Evolutionary conservation across 2,113 vertebrate species (phyloP).

Genomic region (Mobula birostris): DNA sequence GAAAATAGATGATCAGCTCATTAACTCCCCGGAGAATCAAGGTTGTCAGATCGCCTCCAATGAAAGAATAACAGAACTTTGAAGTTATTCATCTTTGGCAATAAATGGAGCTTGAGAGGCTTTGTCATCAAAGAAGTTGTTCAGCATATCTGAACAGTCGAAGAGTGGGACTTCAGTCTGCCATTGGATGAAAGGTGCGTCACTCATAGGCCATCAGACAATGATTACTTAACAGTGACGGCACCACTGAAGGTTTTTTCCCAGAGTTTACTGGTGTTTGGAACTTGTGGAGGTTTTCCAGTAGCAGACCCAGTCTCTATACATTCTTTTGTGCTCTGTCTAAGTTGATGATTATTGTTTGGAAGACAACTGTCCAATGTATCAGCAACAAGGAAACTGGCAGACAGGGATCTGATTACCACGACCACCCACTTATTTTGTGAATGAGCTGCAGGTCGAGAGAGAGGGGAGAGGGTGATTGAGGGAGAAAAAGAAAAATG

Average conservation of each 20-base stretch:
- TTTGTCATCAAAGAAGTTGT: not conserved
- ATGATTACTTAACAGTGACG: not conserved
- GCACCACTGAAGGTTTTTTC: too few relatives aligned
- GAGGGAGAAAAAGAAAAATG: not conserved
- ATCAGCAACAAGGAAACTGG: not conserved
- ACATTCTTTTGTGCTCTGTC: not conserved
- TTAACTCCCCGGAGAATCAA: not conserved
- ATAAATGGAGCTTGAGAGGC: not conserved
- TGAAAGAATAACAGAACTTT: not conserved
- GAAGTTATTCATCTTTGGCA: not conserved
- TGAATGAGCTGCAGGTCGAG: not conserved
- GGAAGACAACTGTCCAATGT: not conserved
- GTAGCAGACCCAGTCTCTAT: not conserved
- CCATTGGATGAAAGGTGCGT: not conserved
- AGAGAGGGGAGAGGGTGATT: not conserved
- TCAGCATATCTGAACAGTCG: not conserved
- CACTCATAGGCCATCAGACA: not conserved
- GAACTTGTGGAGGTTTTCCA: not conserved
- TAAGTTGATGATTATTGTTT: constrained; percentile 1
- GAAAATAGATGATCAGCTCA: not conserved
- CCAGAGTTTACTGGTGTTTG: too few relatives aligned
- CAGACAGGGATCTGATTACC: not conserved
- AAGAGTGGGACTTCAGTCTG: not conserved
- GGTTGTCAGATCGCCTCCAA: not conserved
- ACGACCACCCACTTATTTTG: not conserved